Base-by-base conservation (phyloP, 2,888 invertebrate species). In the Stomorhina lunata region DNA sequence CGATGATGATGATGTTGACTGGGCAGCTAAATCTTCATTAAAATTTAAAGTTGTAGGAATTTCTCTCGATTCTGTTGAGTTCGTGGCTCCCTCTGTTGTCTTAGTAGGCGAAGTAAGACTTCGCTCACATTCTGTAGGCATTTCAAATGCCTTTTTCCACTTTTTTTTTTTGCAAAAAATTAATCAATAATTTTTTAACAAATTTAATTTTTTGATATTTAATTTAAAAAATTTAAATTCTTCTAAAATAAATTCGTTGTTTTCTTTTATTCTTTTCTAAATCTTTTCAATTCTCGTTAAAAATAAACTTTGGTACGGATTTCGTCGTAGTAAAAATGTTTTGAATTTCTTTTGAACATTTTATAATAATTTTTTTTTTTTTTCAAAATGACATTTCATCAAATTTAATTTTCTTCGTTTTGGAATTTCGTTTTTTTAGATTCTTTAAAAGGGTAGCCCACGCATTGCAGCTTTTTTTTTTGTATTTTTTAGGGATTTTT, bases 101-200 rank as follows among this genome's bases (percentile, higher is more conserved):
- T 79, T n/a, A 66, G 72, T 29, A 73, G 83, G 82, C 84, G 84
- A 77, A 81, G 82, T 76, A 27, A 27, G 57, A 79, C 81, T 84
- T 59, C 84, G 85, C 81, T 85, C 85, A 84, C 84, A 85, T 86
- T 84, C 85, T 83, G 84, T 85, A 43, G 85, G 85, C 86, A 86
- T 86, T 80, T 83, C 85, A 83, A 84, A 72, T 76, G 43, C 53
- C 43, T 10, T 59, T 71, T 32, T 17, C 20, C 12, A 5, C 27
- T 68, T 32, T 53, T 53, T 27, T n/a, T 32, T 63, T 17, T 25
- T 4, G 9, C 9, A 7, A 34, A 45, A 29, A 63, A 55, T 37
- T 68, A 59, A 59, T 53, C 25, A 61, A 68, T 61, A 40, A 53
- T 55, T 53, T 34, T 15, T 53, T 34, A 32, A 48, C 34, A 37